A percentile compares a stretch with the other conserved stretches of the same genome.
These are phyloP conservation scores for Oscarella lobularis DNA, from an alignment of 37 sponge, comb jelly and placozoan genomes.

Conservation along the genomic window DNA sequence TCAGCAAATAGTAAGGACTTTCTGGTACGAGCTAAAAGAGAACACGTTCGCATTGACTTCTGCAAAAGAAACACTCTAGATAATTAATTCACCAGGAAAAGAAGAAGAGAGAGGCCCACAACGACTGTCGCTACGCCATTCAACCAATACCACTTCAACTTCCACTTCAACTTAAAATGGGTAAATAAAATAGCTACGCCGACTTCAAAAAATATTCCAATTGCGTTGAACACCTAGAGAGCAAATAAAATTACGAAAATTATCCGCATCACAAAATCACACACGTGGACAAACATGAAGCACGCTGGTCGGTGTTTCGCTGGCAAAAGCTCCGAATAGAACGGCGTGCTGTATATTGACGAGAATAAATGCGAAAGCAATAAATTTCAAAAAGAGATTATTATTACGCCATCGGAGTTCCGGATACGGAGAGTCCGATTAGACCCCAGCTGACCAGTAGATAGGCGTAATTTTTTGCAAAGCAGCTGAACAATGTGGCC, in stretches of 20 bases:
- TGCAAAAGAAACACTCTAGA: too few species aligned
- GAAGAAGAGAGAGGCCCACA: background rate
- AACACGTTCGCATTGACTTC: too few species aligned
- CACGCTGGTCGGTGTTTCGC: conserved; percentile 2
- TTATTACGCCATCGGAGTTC: background rate
- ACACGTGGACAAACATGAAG: conserved; percentile 3
- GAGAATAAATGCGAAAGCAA: background rate
- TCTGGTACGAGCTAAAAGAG: conserved; percentile 42
- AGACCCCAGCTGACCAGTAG: background rate
- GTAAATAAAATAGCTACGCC: background rate
- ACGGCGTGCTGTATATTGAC: conserved; percentile 1
- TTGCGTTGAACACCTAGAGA: too few species aligned
- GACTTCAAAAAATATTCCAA: too few species aligned
- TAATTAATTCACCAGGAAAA: background rate
- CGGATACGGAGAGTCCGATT: conserved; percentile 1
- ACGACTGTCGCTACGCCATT: background rate
- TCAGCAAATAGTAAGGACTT: conserved; percentile 46
- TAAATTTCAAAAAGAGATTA: background rate
- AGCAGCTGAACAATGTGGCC: background rate
- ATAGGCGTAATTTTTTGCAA: background rate
- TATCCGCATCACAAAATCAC: conserved; percentile 5
- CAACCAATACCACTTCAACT: conserved; percentile 1
- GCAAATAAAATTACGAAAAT: conserved; percentile 12
- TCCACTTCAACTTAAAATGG: conserved; percentile 5
- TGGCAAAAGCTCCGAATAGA: conserved; percentile 14